Base-by-base conservation (phyloP, 2,888 invertebrate genomes). In the Zelleria hepariella region DNA sequence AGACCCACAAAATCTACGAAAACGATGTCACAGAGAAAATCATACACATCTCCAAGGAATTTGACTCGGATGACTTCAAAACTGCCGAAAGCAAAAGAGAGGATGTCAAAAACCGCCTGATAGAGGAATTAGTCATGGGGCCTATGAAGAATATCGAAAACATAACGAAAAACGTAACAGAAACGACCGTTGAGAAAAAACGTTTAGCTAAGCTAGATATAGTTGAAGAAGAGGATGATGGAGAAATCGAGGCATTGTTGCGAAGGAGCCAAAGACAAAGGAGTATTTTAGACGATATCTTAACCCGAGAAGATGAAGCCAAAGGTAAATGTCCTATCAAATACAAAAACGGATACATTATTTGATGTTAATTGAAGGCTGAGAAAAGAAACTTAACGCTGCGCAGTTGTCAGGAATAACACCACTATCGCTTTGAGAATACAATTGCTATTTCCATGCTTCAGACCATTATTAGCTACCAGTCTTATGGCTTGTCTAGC, bases 271-370 rank as follows among this genome's bases (percentile, higher is more conserved):
- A 92, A 75, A 90, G 90, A 69, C 93, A 94, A 77, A 90, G 93
- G 76, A 93, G 92, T 79, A 91, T 93, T 69, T 87, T 94, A 69
- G 93, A 92, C 67, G 93, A 94, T 79, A 92, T 93, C 68, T 82
- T 92, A 62, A 91, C 90, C 72, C 88, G 91, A 72, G 91, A 91
- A 86, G 89, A 90, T 68, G 86, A 79, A 77, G 62, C 59, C 42
- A 87, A 89, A 89, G 89, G 89, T 89, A 89, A 87, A 75, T 80
- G 68, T 77, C 74, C 72, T 77, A 69, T 70, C 70, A 75, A 68
- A 23, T 58, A 56, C 77, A 66, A 76, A 71, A 74, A 66, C 69
- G 74, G 70, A 69, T 67, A 73, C 69, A 70, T 74, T 69, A 70
- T 68, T 65, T 59, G 61, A 60, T 65, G 62, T 65, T 64, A 67